Base-by-base conservation (phyloP, 2,888 invertebrate species). In the Luperina testacea region DNA sequence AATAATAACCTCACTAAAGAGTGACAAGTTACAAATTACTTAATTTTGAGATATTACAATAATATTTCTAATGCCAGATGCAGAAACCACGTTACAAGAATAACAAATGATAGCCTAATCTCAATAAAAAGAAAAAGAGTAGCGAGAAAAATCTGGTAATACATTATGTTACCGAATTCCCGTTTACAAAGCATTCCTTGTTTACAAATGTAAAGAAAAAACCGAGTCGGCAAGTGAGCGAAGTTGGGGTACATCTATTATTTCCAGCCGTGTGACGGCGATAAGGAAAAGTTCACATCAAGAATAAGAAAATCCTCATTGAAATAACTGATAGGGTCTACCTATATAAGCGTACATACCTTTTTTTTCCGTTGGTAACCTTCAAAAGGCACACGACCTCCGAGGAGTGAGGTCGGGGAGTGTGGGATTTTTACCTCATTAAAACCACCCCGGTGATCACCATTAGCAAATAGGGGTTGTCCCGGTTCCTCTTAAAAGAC, bases 181-280 rank as follows among this genome's bases (percentile, higher is more conserved):
- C 59, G 51, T 70, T 80, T 84, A 73, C 84, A 80, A 82, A 80
- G 53, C 63, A 69, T 24, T 73, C n/a, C 51, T 84, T 80, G 85
- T 80, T 84, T 84, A 82, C 82, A 82, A 84, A 79, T 79, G 63
- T 82, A 53, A 59, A 72, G 71, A 83, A 85, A n/a, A 72, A 85
- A 72, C 51, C 72, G 48, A 82, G 59, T 72, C 59, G 68, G 59
- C 71, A 69, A 85, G 61, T 45, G 61, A 85, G 45, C 27, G 51
- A 82, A 77, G 77, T 82, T 74, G 73, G 77, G 71, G 71, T 86
- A 77, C 64, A 83, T 83, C 64, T 85, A 63, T 81, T 83, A 81
- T 77, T 72, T 72, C 63, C 61, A 38, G 6, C 45, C 63, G 45
- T 72, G 27, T 57, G 73, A 74, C 59, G 53, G 73, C 65, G 38